Base-by-base conservation (phyloP, 2,113 vertebrate genomes). In the Antechinus stuartii region DNA sequence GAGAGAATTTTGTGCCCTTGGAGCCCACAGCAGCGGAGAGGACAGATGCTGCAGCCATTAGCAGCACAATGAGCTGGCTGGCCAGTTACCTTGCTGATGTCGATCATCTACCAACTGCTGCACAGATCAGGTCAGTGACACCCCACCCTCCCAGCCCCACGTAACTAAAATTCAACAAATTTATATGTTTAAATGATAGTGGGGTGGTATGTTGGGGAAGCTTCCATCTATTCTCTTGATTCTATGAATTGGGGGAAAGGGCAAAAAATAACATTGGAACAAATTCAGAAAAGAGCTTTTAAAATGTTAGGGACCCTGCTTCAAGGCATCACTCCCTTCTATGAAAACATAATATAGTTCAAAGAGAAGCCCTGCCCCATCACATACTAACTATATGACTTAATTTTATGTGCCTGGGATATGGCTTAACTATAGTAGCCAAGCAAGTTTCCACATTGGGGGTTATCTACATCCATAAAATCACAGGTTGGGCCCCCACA, bases 51-150 rank as follows among this genome's bases (percentile, higher is more conserved):
- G 98, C 99, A 95, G 98, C 99, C 93, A 98, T 99, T 96, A 99
- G 99, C 98, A 99, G 98, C 98, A 99, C 99, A 1, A 99, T 99
- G 99, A 99, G 99, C 99, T 99, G 99, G 99, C 99, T 99, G 98
- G 99, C 99, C 98, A 99, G 99, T 99, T 99, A 99, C 98, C 99
- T 99, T 55, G 99, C 99, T 92, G 99, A 99, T 46, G 99, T 99
- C 0, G 99, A 99, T 94, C 99, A 99, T 97, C 98, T 99, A 97
- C 99, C 99, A 0, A 99, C 98, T 95, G 99, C 99, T 97, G 98
- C 99, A 96, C 99, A 99, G 98, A 98, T 99, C 96, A 99, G 99
- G 99, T 99, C 96, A 97, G 98, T 93, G 52, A 8, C 19, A 6
- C 23, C 42, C 27, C 0, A 0, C 50, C 50, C 0, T 0, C 50